Base-by-base conservation (phyloP, 2,888 invertebrate genomes). In the Apodemia mormo region DNA sequence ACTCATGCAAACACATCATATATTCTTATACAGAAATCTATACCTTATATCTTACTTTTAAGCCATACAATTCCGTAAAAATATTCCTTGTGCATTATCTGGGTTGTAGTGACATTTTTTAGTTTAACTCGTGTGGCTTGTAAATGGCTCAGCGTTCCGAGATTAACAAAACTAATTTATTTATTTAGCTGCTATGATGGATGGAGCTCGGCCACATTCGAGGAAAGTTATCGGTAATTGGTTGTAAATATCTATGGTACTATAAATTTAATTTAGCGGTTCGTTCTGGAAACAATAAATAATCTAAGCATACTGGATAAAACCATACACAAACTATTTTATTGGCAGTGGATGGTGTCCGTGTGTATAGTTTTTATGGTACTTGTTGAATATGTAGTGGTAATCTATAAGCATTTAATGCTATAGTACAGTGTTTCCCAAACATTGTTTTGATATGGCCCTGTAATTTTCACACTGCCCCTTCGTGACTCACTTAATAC, bases 81-180 rank as follows among this genome's bases (percentile, higher is more conserved):
- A 33, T 61, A 8, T 33, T 61, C 4, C 22, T 3, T 10, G 12
- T 12, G 12, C 9, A 33, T 6, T 33, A 29, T 61, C 5, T 33
- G 61, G 12, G 61, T 30, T 58, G 58, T 30, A 61, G 29, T 61
- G 61, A 61, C 61, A 61, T 61, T 61, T 88, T 90, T 90, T 90
- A 89, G 86, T 86, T 81, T 78, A 81, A 83, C 83, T 87, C 86
- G 87, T 81, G 82, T 79, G 84, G 85, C 86, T 82, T 85, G 88
- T 91, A 90, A 91, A 90, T 90, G 88, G 87, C 86, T 74, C 64
- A 72, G 70, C 83, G 80, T 80, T 76, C 77, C 79, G 78, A 85
- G 84, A 87, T 87, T 87, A 85, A 82, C 80, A 76, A 84, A 78
- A 80, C 83, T 86, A 89, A 91, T 90, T 91, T 90, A 90, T 90